Evolutionary conservation across 2,797 vertebrate genomes (phyloP), one percentile per base, ranked within the genome.

Genomic region (Tragelaphus oryx): DNA sequence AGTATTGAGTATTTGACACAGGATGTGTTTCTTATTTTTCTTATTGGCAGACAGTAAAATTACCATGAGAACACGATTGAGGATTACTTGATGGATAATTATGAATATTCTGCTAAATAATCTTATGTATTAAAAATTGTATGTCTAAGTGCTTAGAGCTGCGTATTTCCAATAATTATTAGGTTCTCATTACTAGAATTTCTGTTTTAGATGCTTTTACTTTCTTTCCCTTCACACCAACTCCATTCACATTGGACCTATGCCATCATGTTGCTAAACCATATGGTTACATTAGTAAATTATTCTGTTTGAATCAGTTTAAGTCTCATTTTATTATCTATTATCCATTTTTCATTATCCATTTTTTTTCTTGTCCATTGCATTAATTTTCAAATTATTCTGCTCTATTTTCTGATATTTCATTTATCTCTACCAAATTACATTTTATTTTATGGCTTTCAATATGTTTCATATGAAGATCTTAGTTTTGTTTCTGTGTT

Each of bases 401-500:
- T 97, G 94, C 62, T 97, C 57, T 98, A 96, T 98, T 96, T 97
- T 96, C 80, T 95, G 85, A 94, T 95, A 91, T 96, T 97, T 97
- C 68, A 93, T 65, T 97, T 97, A 95, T 97, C 91, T 90, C 92
- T 97, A 93, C 91, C 92, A 96, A 94, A 96, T 95, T 96, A 75
- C 26, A 84, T 97, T 98, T 97, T 98, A 94, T 97, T 97, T 97
- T 96, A 20, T 96, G 94, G 80, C 95, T 96, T 93, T 93, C 86
- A 95, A 1, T 97, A 97, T 92, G 89, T 97, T 98, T 97, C 76
- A 89, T 97, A 92, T 98, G 91, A 97, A 95, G 96, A 97, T 96
- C 59, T 96, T 96, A 94, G 96, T 98, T 97, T 97, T 92, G 5
- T 98, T 97, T 98, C 96, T 93, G 33, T 96, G 93, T 93, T 98